Evolutionary conservation across 30 jellyfish, hydroid and myxozoan species (phyloP).

Genomic region (Pelagia noctiluca): DNA sequence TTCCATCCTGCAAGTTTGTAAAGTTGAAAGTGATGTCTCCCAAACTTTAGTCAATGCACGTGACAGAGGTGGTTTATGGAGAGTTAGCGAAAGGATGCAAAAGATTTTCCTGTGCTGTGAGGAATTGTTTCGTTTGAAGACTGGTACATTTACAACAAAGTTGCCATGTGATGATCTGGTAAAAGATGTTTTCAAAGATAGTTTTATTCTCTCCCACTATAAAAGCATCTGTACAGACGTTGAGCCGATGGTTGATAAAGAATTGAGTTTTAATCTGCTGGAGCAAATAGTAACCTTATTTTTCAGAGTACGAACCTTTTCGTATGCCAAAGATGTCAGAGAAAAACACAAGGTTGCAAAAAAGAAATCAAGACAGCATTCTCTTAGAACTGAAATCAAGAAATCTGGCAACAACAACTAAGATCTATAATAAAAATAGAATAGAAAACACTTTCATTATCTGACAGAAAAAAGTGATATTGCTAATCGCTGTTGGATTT

Average conservation of each 20-base stretch:
- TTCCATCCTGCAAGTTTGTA: conserved; percentile 3
- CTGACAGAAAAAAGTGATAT: conserved; percentile 3
- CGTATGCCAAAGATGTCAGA: conserved; percentile 39
- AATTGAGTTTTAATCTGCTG: too few species aligned
- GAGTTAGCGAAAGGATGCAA: neutral
- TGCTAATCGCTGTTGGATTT: too few species aligned
- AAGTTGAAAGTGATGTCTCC: conserved; percentile 10
- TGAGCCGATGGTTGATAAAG: too few species aligned
- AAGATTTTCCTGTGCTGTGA: conserved; percentile 17
- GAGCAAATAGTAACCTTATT: too few species aligned
- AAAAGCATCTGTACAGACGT: conserved; percentile 7
- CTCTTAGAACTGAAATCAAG: conserved; percentile 11
- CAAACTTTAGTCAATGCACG: conserved; percentile 21
- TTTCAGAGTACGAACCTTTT: conserved; percentile 29
- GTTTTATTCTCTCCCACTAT: neutral
- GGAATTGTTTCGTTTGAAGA: conserved; percentile 28
- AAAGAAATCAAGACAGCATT: too few species aligned
- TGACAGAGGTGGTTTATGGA: conserved; percentile 42
- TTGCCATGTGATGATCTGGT: neutral
- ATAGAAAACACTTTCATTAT: neutral
- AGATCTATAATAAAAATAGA: neutral
- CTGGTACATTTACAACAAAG: too few species aligned
- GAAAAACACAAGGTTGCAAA: conserved; percentile 10
- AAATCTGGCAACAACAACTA: conserved; percentile 10
- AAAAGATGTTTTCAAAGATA: neutral